Percentiles rank a stretch among this genome's conserved stretches.
These are phyloP conservation scores for Subacronicta megacephala DNA, from an alignment of 2,888 invertebrate genomes.

Conservation along the genomic window DNA sequence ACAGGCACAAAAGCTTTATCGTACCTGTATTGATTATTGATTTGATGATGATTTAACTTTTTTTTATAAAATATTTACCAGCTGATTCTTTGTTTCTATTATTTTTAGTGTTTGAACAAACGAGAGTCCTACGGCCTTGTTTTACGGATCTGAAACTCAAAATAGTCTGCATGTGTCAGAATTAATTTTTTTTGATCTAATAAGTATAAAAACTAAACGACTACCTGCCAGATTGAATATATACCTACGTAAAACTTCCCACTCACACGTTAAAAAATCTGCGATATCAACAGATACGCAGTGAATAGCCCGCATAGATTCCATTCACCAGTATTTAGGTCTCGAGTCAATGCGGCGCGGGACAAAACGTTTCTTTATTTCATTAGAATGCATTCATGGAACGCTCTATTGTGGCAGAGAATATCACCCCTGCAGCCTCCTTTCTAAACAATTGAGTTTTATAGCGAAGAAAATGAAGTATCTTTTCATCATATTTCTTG, in stretches of 20 bases:
- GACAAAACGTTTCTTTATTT: slow-evolving; percentile 82
- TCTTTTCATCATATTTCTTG: slow-evolving; percentile 45
- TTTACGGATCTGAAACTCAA: too few species aligned
- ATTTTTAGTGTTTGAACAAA: too few species aligned
- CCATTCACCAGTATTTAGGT: slow-evolving; percentile 70
- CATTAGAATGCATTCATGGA: slow-evolving; percentile 77
- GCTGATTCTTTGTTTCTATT: too few species aligned
- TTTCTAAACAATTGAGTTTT: slow-evolving; percentile 67
- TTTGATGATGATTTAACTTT: too few species aligned
- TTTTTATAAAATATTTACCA: too few species aligned
- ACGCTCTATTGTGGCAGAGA: slow-evolving; percentile 64
- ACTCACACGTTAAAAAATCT: slow-evolving; percentile 50
- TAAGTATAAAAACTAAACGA: slow-evolving; percentile 1
- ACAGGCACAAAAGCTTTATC: too few species aligned
- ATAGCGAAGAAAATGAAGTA: slow-evolving; percentile 57
- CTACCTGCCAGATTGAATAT: neutral
- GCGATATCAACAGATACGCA: slow-evolving; percentile 60
- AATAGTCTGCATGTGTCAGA: too few species aligned
- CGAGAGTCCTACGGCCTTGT: too few species aligned
- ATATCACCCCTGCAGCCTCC: slow-evolving; percentile 57
- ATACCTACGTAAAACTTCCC: slow-evolving; percentile 22
- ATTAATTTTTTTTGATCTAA: neutral
- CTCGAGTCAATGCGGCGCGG: slow-evolving; percentile 68
- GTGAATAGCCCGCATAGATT: slow-evolving; percentile 59
- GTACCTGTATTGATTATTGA: too few species aligned